These are phyloP conservation scores for Cancer borealis DNA, from an alignment of 2,888 invertebrate genomes.

Conservation along the genomic window DNA sequence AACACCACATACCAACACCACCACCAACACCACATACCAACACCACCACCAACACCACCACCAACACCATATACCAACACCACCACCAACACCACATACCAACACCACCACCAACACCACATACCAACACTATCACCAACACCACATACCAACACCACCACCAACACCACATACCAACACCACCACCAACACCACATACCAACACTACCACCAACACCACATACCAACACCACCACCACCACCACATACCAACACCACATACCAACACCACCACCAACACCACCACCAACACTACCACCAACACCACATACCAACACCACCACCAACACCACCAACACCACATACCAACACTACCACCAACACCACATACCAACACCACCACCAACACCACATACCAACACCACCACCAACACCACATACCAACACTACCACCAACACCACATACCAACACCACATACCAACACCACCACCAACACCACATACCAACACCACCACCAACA, in stretches of 20 bases:
- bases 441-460: neutral
- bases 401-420: neutral
- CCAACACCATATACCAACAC: neutral
- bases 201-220: neutral
- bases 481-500: neutral
- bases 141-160: neutral
- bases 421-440: neutral
- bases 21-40: neutral
- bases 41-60: too few relatives aligned
- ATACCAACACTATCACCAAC: neutral
- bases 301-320: neutral
- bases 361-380: neutral
- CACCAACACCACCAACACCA: neutral
- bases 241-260: too few relatives aligned
- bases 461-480: neutral
- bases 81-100: neutral
- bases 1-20: neutral
- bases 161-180: neutral
- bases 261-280: neutral
- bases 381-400: neutral
- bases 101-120: neutral
- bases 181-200: neutral
- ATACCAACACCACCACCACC: neutral
- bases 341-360: neutral
- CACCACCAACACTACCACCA: neutral